phyloP scores from a whole-genome alignment of 2,888 invertebrate species.

The Agapostemon virescens region DNA sequence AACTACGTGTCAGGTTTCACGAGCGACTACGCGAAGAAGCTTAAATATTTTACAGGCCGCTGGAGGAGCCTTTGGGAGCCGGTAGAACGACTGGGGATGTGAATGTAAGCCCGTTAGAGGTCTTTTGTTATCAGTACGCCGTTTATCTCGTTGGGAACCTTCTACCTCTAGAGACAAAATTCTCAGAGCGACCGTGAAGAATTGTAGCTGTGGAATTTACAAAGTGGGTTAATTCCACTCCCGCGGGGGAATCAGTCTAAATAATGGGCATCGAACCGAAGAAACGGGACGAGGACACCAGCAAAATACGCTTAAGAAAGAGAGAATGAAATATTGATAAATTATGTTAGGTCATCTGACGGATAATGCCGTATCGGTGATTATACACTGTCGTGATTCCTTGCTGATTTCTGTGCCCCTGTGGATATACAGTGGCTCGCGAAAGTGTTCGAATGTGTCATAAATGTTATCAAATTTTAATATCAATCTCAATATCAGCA shows the following conservation, averaged over 20 bases:
- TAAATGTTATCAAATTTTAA: no score
- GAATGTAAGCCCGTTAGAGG: constrained; percentile 34
- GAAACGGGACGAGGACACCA: constrained; percentile 3
- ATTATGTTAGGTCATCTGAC: neutral
- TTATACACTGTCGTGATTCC: no score
- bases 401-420: no score
- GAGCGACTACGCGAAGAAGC: constrained; percentile 18
- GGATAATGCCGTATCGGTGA: neutral
- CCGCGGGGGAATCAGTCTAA: constrained; percentile 21
- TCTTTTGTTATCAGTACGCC: constrained; percentile 10
- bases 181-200: constrained; percentile 14
- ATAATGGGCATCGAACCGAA: constrained; percentile 21
- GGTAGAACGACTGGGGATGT: constrained; percentile 13
- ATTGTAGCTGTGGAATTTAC: constrained; percentile 4
- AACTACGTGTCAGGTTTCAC: constrained; percentile 14
- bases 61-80: constrained; percentile 16
- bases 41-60: constrained; percentile 40
- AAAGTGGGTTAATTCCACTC: constrained; percentile 28
- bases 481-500: no score
- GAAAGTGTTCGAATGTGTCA: no score
- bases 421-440: no score
- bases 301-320: neutral
- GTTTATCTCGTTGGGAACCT: constrained; percentile 1
- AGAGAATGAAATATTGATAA: neutral
- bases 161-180: constrained; percentile 18